Percentiles rank a stretch among this genome's conserved stretches.
These are phyloP conservation scores for Microtus obscurus DNA, from an alignment of 2,797 vertebrate genomes.

Conservation along the genomic window DNA sequence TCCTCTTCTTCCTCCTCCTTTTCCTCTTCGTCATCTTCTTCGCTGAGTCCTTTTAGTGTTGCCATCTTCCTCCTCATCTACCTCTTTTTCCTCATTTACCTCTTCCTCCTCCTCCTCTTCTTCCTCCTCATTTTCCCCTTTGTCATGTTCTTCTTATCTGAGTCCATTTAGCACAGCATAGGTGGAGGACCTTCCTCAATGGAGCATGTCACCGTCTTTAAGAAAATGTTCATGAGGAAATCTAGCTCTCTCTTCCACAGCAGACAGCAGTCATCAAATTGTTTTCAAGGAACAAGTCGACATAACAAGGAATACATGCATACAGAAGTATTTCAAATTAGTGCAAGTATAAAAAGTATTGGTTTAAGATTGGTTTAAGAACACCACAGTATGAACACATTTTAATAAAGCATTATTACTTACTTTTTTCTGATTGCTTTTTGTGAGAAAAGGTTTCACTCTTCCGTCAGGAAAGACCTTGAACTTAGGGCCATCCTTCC, in stretches of 20 bases:
- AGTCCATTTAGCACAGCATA: too few species aligned
- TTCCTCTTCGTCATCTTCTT: too few species aligned
- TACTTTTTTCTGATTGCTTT: neutral
- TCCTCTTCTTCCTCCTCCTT: neutral
- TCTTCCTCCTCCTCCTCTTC: neutral
- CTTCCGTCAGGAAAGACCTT: fast-evolving
- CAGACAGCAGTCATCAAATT: neutral
- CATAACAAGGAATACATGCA: neutral
- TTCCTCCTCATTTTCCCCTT: too few species aligned
- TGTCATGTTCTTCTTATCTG: neutral
- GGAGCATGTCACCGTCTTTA: too few species aligned
- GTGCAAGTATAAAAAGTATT: too few species aligned
- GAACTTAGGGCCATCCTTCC: neutral
- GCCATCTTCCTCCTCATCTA: too few species aligned
- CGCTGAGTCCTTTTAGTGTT: too few species aligned
- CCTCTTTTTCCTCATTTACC: neutral
- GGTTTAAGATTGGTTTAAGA: neutral
- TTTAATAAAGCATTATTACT: neutral
- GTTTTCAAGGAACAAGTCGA: neutral
- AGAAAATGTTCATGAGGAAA: neutral
- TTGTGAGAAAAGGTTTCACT: neutral
- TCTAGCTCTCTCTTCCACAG: neutral
- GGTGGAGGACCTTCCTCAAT: fast-evolving
- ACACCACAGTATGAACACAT: neutral
- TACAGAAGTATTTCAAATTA: neutral